Base-by-base conservation (phyloP, 2,888 invertebrate species). In the Campaea margaritaria region DNA sequence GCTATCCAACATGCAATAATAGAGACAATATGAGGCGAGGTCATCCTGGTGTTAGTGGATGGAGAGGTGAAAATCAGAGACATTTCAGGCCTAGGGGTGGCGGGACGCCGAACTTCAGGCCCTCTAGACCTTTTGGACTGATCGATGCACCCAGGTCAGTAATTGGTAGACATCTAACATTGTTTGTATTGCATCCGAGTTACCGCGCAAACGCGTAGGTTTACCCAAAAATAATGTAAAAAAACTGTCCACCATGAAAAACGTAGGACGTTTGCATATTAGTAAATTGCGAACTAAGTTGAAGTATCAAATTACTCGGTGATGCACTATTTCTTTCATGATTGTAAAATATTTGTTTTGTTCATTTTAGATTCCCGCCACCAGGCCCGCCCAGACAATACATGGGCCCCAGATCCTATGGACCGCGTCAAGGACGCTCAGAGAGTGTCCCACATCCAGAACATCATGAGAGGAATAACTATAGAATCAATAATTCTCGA, bases 21-120 rank as follows among this genome's bases (percentile, higher is more conserved):
- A 67, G 67, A 78, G 67, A 64, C 77, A 87, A 73, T 73, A 92
- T 92, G 92, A 85, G 91, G 72, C 90, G 92, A 89, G 91, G 91
- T 90, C 91, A 90, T 75, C 73, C 83, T 70, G 82, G 84, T 71
- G 79, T 81, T 69, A 84, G 88, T 67, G 87, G 87, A 75, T 91
- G 92, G 92, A 83, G 90, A 76, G 84, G 75, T 78, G 91, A 91
- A 72, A 85, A 85, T 80, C 83, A 79, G 36, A 85, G 89, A 72
- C 82, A 86, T 79, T 91, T 85, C 66, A 86, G 88, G 69, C 84
- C 90, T 58, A 83, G 90, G 77, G 77, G 76, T 66, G 81, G 82
- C 57, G 85, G 82, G 34, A 72, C 79, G 55, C 81, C 81, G 10
- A 83, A 82, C 68, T 91, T 79, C 70, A 82, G 89, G 68, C 78